Evolutionary conservation across 2,888 invertebrate genomes (phyloP).

Genomic region (Poecilobothrus nobilitatus): DNA sequence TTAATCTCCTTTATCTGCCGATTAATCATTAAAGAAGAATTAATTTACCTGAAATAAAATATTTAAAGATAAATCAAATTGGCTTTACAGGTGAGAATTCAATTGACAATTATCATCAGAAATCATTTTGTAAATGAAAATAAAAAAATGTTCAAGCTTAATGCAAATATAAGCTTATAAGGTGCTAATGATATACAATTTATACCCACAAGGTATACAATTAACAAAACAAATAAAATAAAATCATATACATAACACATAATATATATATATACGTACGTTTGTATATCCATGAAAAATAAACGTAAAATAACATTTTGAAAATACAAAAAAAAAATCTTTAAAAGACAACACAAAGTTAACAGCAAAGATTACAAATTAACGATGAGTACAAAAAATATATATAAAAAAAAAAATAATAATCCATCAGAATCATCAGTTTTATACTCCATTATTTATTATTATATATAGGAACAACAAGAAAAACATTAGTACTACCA

Average conservation of each 20-base stretch:
- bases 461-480: too few relatives aligned
- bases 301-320: not conserved
- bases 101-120: not conserved
- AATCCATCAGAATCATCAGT: too few relatives aligned
- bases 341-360: too few relatives aligned
- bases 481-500: too few relatives aligned
- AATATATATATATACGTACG: not conserved
- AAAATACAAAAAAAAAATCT: not conserved
- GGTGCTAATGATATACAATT: not conserved
- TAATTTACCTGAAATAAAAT: not conserved
- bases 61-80: not conserved
- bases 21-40: not conserved
- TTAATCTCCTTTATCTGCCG: too few relatives aligned
- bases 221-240: not conserved
- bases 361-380: too few relatives aligned
- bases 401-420: too few relatives aligned
- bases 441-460: too few relatives aligned
- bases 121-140: not conserved
- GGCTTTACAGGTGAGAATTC: not conserved
- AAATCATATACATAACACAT: not conserved
- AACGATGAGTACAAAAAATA: too few relatives aligned
- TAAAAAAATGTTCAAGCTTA: not conserved
- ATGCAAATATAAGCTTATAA: constrained; percentile 4
- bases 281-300: not conserved
- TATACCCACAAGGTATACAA: not conserved